Base-by-base conservation (phyloP, 2,113 vertebrate genomes). In the Pterophyllum scalare region DNA sequence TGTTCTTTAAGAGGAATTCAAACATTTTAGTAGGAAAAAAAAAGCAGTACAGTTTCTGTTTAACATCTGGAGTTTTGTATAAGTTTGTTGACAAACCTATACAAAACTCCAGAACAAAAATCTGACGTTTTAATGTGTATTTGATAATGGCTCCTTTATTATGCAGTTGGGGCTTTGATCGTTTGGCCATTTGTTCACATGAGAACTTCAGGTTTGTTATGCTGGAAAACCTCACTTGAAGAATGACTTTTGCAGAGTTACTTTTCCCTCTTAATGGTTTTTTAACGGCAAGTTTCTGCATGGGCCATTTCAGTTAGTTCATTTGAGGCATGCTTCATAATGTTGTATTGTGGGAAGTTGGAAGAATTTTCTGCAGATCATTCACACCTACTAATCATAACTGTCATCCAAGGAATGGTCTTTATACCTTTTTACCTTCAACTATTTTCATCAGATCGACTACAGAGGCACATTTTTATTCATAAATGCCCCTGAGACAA, bases 381-480 rank as follows among this genome's bases (percentile, higher is more conserved):
- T 92, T 93, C 94, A 92, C 92, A 91, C 91, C 92, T 90, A 86
- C 88, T 91, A 94, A 94, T 94, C 92, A 94, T 82, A 91, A 72
- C 85, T 90, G 92, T 90, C 91, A 81, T 86, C 72, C 74, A 54
- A 76, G 86, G 87, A 91, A 91, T 89, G 86, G 75, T 67, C 84
- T 82, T 86, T 84, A 85, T 88, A 88, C 85, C 77, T 85, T 59
- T 57, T 65, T 67, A 43, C 67, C 79, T 81, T 90, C 82, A 78
- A 80, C 77, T 76, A 65, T 88, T 92, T 92, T 89, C 89, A 89
- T 80, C 89, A 86, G 86, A 62, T 85, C 62, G 14, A 56, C 84
- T 59, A 31, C 84, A 40, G 40, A 62, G 80, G 20, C 84, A 33
- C 40, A 24, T 20, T 77, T 88, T 65, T 74, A 14, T 58, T 87